Base-by-base conservation (phyloP, 2,113 vertebrate genomes). In the Nothoprocta perdicaria region DNA sequence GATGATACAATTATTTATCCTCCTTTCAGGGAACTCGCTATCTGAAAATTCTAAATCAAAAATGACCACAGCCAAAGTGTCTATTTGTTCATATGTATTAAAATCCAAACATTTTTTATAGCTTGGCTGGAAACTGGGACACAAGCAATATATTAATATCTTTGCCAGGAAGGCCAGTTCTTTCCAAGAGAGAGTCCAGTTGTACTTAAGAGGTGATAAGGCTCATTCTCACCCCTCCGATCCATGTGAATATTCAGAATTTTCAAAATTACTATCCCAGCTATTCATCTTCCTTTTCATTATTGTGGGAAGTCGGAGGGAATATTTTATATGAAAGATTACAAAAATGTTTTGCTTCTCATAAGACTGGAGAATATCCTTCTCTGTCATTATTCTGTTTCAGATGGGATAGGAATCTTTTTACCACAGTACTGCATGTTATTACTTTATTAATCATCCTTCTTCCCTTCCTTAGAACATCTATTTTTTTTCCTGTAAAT, bases 371-470 rank as follows among this genome's bases (percentile, higher is more conserved):
- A 79, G 14, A 92, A 65, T 75, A 66, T 24, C 6, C 14, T 85
- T 94, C 61, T 81, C 41, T 57, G 53, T 90, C 61, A 68, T 71
- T 88, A 48, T 87, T 81, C 48, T 69, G 22, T 68, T 92, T 91
- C 58, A 41, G 60, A 10, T 83, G 52, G 1, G 2, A 80, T 38
- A 18, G 61, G 43, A 73, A 18, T 76, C 68, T 88, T 87, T 92
- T 89, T 90, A 71, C 38, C 61, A 60, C 13, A 58, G 35, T 71
- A 52, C 26, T 88, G 43, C 50, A 35, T 77, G 35, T 88, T 94
- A 88, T 93, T 89, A 93, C 14, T 94, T 96, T 85, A 91, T 95
- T 96, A 96, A 88, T 84, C 68, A 86, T 77, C 88, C 80, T 90
- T 85, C 62, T 86, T 94, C 38, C 84, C 43, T 94, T 80, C 82